Evolutionary conservation across 2,797 vertebrate species (phyloP).

Genomic region (Pristis pectinata): DNA sequence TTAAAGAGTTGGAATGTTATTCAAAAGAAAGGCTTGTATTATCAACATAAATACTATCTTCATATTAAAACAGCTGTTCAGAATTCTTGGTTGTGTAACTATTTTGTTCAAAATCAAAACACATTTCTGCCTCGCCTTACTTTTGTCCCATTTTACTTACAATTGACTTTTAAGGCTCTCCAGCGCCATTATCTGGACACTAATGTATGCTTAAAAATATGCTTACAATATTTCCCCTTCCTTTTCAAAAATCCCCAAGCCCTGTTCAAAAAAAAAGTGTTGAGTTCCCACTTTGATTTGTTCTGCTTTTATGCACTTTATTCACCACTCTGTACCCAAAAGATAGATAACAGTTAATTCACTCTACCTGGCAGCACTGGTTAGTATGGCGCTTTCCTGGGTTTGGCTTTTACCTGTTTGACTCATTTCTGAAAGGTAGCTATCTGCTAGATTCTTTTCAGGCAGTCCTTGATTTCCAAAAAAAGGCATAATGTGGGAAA

Average conservation of each 20-base stretch:
- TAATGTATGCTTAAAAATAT: background rate
- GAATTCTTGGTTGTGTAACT: constrained; percentile 28
- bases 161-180: background rate
- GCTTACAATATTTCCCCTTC: background rate
- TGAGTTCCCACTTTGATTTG: background rate
- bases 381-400: background rate
- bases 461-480: background rate
- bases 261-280: constrained; percentile 15
- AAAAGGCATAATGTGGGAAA: background rate
- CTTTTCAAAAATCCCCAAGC: background rate
- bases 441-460: background rate
- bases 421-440: background rate
- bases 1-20: constrained; percentile 34
- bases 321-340: constrained; percentile 7
- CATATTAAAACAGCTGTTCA: constrained; percentile 36
- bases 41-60: constrained; percentile 33
- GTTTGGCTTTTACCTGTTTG: background rate
- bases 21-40: constrained; percentile 33
- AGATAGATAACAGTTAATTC: constrained; percentile 32
- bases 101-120: constrained; percentile 24
- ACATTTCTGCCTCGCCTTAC: background rate
- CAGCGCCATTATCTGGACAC: background rate
- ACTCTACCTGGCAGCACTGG: background rate
- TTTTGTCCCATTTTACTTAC: constrained; percentile 14
- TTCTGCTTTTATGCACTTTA: background rate